phyloP scores from a whole-genome alignment of 2,888 invertebrate species.

The Asteroscopus sphinx region DNA sequence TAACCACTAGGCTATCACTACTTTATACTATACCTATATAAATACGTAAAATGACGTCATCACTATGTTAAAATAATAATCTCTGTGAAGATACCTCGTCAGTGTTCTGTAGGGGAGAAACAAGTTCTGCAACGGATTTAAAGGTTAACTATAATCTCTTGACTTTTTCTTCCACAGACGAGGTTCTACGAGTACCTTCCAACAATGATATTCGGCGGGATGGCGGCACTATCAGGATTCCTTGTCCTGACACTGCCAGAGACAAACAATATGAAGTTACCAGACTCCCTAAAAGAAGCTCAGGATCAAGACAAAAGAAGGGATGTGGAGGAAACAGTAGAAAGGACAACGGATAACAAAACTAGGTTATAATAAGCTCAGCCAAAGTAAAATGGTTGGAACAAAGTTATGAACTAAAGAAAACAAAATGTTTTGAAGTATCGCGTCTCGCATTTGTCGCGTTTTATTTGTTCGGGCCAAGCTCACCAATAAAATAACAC shows the following conservation, averaged over 20 bases:
- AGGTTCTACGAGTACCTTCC: conserved; percentile 86
- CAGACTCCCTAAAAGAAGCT: conserved; percentile 91
- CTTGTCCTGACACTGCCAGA: conserved; percentile 90
- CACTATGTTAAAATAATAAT: too few relatives aligned
- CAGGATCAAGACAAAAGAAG: conserved; percentile 77
- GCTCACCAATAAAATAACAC: too few relatives aligned
- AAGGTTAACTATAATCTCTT: background rate
- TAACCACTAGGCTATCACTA: too few relatives aligned
- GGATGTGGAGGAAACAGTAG: conserved; percentile 43
- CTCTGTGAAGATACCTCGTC: too few relatives aligned
- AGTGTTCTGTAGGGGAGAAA: too few relatives aligned
- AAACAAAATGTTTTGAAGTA: conserved; percentile 1
- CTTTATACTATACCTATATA: too few relatives aligned
- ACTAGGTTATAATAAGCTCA: conserved; percentile 60
- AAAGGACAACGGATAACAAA: conserved; percentile 59
- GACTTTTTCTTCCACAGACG: conserved; percentile 67
- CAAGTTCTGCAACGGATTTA: too few relatives aligned
- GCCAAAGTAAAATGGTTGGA: conserved; percentile 38
- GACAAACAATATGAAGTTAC: conserved; percentile 90
- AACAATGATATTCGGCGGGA: conserved; percentile 89
- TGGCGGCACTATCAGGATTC: conserved; percentile 88
- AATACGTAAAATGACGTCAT: too few relatives aligned
- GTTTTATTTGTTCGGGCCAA: too few relatives aligned
- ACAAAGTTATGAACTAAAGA: conserved; percentile 38
- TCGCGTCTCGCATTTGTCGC: too few relatives aligned